A percentile compares a stretch with the other conserved stretches of the same genome.
Evolutionary conservation across 2,113 vertebrate genomes (phyloP).

Genomic region (Cottus gobio): DNA sequence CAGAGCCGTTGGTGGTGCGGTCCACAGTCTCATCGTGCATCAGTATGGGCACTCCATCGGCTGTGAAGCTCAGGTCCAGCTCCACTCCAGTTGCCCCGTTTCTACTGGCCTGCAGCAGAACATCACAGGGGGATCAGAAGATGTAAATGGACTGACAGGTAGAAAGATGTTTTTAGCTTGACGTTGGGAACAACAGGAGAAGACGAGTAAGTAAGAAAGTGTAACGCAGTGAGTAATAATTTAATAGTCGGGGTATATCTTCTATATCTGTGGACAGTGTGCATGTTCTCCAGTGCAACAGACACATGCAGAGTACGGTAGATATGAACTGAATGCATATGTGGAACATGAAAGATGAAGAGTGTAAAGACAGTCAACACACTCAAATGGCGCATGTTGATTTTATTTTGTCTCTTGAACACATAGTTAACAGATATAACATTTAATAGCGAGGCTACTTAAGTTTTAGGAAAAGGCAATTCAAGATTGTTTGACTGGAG

Average conservation of each 20-base stretch:
- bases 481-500: neutral
- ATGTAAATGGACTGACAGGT: neutral
- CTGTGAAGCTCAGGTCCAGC: slow-evolving; percentile 92
- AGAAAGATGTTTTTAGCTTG: neutral
- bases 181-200: neutral
- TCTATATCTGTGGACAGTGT: neutral
- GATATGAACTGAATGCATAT: neutral
- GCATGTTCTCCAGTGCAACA: neutral
- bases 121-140: neutral
- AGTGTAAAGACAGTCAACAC: neutral
- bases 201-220: neutral
- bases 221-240: neutral
- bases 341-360: neutral
- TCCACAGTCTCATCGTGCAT: slow-evolving; percentile 96
- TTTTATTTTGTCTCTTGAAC: neutral
- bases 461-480: neutral
- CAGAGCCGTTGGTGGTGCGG: slow-evolving; percentile 92
- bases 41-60: slow-evolving; percentile 89
- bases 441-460: neutral
- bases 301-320: neutral
- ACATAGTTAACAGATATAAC: neutral
- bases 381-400: neutral
- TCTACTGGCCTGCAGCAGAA: slow-evolving; percentile 86
- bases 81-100: slow-evolving; percentile 92
- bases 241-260: neutral